These are phyloP conservation scores for Pyrocoelia pectoralis DNA, from an alignment of 2,888 invertebrate species.

Conservation along the genomic window DNA sequence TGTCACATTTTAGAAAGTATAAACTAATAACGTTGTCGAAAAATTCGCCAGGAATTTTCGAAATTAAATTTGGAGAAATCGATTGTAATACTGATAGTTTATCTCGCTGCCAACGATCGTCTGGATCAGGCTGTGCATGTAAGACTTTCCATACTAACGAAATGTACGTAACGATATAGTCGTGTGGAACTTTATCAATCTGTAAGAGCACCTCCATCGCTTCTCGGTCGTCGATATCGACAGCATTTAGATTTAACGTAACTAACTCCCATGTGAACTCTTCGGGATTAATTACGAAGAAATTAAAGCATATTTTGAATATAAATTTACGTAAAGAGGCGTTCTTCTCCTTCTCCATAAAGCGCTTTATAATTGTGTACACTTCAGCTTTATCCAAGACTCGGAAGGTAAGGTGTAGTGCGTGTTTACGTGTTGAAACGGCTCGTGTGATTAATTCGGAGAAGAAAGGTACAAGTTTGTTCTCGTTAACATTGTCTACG, in stretches of 20 bases:
- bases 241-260: background rate
- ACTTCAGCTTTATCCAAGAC: background rate
- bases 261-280: conserved; percentile 13
- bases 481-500: conserved; percentile 14
- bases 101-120: background rate
- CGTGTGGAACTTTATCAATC: conserved; percentile 3
- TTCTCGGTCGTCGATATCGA: conserved; percentile 15
- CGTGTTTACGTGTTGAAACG: conserved; percentile 26
- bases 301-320: conserved; percentile 14
- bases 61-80: background rate
- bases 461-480: conserved; percentile 11
- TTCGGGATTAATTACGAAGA: conserved; percentile 6
- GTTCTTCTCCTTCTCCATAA: conserved; percentile 14
- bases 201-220: conserved; percentile 4
- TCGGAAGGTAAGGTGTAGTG: conserved; percentile 12
- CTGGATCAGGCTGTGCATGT: background rate
- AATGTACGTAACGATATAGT: background rate
- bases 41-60: background rate
- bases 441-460: conserved; percentile 10
- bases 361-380: background rate
- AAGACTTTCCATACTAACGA: background rate
- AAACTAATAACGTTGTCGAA: background rate
- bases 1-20: conserved; percentile 2
- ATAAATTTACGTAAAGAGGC: conserved; percentile 11
- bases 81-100: background rate